These are phyloP conservation scores for Percopsis transmontana DNA, from an alignment of 2,113 vertebrate genomes.

Conservation along the genomic window DNA sequence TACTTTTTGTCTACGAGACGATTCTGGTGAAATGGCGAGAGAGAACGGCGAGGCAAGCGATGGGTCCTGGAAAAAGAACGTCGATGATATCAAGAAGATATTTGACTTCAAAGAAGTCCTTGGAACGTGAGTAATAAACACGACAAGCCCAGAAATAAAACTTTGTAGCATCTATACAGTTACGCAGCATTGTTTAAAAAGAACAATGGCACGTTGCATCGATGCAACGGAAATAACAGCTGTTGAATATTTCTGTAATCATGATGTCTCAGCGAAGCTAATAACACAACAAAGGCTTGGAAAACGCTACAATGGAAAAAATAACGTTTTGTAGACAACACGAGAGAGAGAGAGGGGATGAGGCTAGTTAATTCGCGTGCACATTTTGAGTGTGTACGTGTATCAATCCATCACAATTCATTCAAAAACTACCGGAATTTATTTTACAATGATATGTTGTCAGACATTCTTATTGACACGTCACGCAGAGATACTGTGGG, in stretches of 20 bases:
- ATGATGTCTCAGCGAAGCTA: not conserved
- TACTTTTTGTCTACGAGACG: not conserved
- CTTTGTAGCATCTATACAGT: slow-evolving; percentile 42
- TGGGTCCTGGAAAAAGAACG: slow-evolving; percentile 93
- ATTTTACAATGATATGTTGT: too few relatives aligned
- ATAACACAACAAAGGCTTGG: too few relatives aligned
- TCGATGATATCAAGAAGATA: slow-evolving; percentile 93
- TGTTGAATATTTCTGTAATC: slow-evolving; percentile 52
- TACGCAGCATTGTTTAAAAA: slow-evolving; percentile 1
- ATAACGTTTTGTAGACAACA: too few relatives aligned
- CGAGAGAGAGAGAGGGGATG: too few relatives aligned
- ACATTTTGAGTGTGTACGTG: not conserved
- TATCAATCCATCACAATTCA: slow-evolving; percentile 36
- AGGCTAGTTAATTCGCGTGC: too few relatives aligned
- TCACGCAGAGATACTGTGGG: not conserved
- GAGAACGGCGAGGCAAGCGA: slow-evolving; percentile 87
- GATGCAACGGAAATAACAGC: slow-evolving; percentile 54
- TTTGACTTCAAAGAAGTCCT: slow-evolving; percentile 98
- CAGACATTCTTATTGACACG: not conserved
- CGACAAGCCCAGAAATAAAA: slow-evolving; percentile 22
- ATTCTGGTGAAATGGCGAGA: slow-evolving; percentile 85
- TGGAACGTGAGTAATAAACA: slow-evolving; percentile 89
- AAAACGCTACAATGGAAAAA: too few relatives aligned
- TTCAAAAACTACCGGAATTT: slow-evolving; percentile 45
- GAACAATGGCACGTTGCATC: slow-evolving; percentile 7